Evolutionary conservation across 2,888 invertebrate genomes (phyloP), one percentile per base, ranked within the genome.

Genomic region (Cosmia pyralina): DNA sequence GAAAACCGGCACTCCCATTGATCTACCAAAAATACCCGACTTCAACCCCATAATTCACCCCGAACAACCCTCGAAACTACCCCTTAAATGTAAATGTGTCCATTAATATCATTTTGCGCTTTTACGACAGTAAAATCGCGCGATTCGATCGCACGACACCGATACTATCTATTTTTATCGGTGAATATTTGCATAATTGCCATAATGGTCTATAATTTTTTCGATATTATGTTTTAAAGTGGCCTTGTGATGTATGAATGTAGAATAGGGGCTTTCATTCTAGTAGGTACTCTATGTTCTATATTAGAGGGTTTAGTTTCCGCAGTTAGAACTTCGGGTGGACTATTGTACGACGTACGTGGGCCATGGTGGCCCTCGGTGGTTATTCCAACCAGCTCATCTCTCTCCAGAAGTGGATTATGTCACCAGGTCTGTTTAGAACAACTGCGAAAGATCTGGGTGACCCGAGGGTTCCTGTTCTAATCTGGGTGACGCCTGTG

Each of bases 31-130:
- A 78, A 71, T 52, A 70, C 53, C 48, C 68, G 22, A 70, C 58
- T 70, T 38, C 69, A 63, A 71, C 64, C 72, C 70, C 74, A 81
- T 78, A 85, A 79, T 53, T 63, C 68, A 69, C 75, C 46, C 68
- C n/a, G n/a, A 71, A 78, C 81, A 66, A 81, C 72, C 71, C 72
- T 71, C 62, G 34, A 71, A 82, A 84, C 70, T 79, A 82, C 88
- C 89, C 90, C 89, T 92, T 92, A 92, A 93, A 94, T 93, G 92
- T 90, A 90, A 93, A 94, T 93, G 88, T 83, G 83, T 82, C 86
- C 90, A 93, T 94, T 92, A 92, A 94, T 94, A 93, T 92, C 88
- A 93, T 94, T 93, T 91, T 91, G 89, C 92, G 92, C 90, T 92
- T 90, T 89, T 88, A 88, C 85, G 79, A 84, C 90, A 91, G 90